A percentile compares a stretch with the other conserved stretches of the same genome.
These are phyloP conservation scores for Cryptus armator DNA, from an alignment of 2,888 invertebrate genomes.

Conservation along the genomic window DNA sequence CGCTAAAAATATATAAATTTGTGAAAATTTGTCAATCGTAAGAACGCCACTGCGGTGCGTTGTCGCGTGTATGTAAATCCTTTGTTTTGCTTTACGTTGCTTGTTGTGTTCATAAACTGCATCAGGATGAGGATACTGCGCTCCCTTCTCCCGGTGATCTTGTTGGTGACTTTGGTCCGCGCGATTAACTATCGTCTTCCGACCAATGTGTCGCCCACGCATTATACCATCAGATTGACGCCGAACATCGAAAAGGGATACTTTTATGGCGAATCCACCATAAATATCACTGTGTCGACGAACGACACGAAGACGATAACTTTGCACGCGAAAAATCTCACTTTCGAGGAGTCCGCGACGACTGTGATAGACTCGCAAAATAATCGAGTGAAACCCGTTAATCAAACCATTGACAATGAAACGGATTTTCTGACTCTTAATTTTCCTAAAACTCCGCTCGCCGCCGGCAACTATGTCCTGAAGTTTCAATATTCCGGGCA, in stretches of 20 bases:
- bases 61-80: background rate
- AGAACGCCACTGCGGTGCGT: background rate
- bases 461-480: conserved; percentile 85
- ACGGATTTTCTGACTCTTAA: conserved; percentile 51
- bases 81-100: background rate
- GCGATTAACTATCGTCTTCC: conserved; percentile 84
- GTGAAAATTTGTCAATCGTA: background rate
- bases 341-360: background rate
- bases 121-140: background rate
- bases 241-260: conserved; percentile 84
- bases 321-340: conserved; percentile 68
- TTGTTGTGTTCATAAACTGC: background rate
- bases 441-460: rapidly evolving
- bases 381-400: background rate
- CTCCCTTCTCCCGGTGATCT: background rate
- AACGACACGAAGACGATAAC: background rate
- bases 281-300: conserved; percentile 5
- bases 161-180: background rate
- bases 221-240: conserved; percentile 86
- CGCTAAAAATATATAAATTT: background rate
- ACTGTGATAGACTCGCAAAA: background rate
- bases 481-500: conserved; percentile 86
- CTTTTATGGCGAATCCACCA: conserved; percentile 43
- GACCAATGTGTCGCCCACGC: conserved; percentile 84
- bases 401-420: background rate